phyloP scores from a whole-genome alignment of 2,113 vertebrate genomes.

The Marcusenius ussheri region DNA sequence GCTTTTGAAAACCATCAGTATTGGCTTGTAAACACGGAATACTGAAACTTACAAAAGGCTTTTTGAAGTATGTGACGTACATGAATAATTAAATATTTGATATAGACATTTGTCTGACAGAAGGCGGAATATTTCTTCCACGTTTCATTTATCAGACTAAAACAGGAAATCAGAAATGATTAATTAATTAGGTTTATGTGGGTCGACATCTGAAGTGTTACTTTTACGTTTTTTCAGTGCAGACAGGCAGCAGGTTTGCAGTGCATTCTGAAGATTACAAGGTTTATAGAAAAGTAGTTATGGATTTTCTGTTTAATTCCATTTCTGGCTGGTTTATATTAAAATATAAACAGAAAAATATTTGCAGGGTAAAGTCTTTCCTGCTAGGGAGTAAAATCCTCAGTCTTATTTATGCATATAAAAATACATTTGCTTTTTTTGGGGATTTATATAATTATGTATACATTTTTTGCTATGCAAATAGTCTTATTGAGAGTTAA shows the following conservation, averaged over 20 bases:
- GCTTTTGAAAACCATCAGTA: neutral
- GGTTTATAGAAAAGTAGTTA: neutral
- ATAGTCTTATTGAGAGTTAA: neutral
- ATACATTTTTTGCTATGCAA: neutral
- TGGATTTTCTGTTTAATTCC: neutral
- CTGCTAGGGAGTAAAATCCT: neutral
- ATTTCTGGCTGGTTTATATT: neutral
- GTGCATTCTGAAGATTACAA: neutral
- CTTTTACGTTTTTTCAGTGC: neutral
- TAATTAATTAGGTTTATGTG: neutral
- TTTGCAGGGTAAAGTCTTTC: neutral
- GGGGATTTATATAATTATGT: neutral
- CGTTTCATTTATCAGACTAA: neutral
- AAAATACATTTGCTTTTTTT: neutral
- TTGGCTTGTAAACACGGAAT: neutral
- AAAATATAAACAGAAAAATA: neutral
- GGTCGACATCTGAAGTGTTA: neutral
- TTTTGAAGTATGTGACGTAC: neutral
- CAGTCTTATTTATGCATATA: neutral
- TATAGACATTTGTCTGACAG: neutral
- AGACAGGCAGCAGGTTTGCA: neutral
- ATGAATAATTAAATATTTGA: neutral
- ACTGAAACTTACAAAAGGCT: neutral
- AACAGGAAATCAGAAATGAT: neutral
- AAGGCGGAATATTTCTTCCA: neutral